Base-by-base conservation (phyloP, 1,140 invertebrate genomes). In the Lithobius niger region DNA sequence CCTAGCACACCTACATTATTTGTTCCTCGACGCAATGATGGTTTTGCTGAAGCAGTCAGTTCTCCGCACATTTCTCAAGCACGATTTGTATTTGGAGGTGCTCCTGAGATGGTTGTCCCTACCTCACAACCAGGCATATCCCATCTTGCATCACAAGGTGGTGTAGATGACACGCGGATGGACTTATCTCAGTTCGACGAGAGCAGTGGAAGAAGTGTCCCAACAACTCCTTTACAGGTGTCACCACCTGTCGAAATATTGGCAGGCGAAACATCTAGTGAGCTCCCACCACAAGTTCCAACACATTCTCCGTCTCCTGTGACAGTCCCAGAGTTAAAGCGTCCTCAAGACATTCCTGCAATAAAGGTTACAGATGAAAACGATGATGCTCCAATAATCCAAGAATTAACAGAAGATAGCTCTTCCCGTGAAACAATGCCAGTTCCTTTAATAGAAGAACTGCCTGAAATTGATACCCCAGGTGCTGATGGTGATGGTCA, bases 1-100 rank as follows among this genome's bases (percentile, higher is more conserved):
- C 89, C 89, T 3, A 88, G 86, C 53, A 93, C 88, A 1, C 89
- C 88, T 0, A 92, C 88, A 0, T 69, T 92, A 1, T 88, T 84
- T 65, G 81, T 87, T 26, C 86, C 87, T 2, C 74, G 87, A 54
- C 76, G 88, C 61, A 83, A 77, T 49, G 89, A 94, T 69, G 88
- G 86, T 28, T 93, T 92, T 69, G 86, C 88, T 22, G 90, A 95
- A 69, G 87, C 88, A 53, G 85, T 92, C 10, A 52, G 48, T 31
- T 55, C 16, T n/a, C 63, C 50, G n/a, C 27, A 54, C 22, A 36
- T 54, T 18, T 26, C 53, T 25, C 50, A 48, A n/a, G 43, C 25
- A 36, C 55, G 56, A 6, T 55, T 57, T 16, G 47, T 55, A 10
- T 57, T 57, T 24, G 59, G 56, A 45, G 24, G 42, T 40, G 26